Percentiles rank a stretch among this genome's conserved stretches.
phyloP scores from a whole-genome alignment of 1,140 invertebrate genomes.

The Myzus persicae region DNA sequence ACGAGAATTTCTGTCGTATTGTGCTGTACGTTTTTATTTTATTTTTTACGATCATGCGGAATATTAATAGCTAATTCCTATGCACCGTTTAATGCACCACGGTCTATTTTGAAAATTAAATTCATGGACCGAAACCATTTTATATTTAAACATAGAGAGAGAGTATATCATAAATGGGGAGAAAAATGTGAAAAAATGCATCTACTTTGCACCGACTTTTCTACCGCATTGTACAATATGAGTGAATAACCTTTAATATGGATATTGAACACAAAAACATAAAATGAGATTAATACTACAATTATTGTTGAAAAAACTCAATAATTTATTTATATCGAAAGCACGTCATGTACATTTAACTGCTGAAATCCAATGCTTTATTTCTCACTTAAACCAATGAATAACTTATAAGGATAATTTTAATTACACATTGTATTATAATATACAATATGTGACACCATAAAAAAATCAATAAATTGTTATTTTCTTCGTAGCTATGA shows the following conservation, averaged over 20 bases:
- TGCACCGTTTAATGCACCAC: slow-evolving; percentile 22
- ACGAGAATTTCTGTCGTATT: neutral
- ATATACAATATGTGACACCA: neutral
- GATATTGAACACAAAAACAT: neutral
- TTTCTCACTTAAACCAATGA: neutral
- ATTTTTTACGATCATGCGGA: neutral
- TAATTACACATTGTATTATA: too few species aligned
- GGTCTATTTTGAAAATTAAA: slow-evolving; percentile 25
- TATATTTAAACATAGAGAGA: neutral
- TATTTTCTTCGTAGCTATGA: neutral
- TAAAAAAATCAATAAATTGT: neutral
- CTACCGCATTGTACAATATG: neutral
- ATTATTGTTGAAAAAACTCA: neutral
- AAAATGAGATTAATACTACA: neutral
- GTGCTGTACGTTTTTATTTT: neutral
- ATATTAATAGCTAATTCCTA: slow-evolving; percentile 24
- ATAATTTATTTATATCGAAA: neutral
- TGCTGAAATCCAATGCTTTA: neutral
- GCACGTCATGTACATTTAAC: neutral
- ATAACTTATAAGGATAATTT: neutral
- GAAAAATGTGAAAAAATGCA: neutral
- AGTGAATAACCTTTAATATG: neutral
- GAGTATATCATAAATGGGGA: neutral
- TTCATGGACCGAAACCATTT: neutral
- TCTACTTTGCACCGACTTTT: neutral